These are phyloP conservation scores for Philaenus spumarius DNA, from an alignment of 1,140 invertebrate species.

Conservation along the genomic window DNA sequence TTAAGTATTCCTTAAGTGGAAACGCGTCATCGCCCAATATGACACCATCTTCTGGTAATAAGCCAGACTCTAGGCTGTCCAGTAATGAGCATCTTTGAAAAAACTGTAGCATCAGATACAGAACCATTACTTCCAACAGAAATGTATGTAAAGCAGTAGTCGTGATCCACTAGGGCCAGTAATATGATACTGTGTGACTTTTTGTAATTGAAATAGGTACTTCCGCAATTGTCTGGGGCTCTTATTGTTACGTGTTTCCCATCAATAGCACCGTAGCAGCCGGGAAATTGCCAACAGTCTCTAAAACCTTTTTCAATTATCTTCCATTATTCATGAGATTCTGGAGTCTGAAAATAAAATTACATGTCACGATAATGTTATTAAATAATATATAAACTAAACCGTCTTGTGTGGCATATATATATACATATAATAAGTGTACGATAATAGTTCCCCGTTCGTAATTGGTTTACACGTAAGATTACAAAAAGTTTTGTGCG, in stretches of 20 bases:
- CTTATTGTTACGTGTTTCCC: conserved; percentile 36
- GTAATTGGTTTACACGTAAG: too few relatives aligned
- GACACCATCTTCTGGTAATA: not conserved
- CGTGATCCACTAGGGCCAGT: too few relatives aligned
- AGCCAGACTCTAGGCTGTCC: not conserved
- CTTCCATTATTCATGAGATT: conserved; percentile 10
- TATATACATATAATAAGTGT: too few relatives aligned
- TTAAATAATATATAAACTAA: too few relatives aligned
- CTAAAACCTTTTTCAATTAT: conserved; percentile 5
- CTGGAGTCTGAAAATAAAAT: conserved; percentile 12
- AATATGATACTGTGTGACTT: not conserved
- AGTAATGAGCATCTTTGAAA: not conserved
- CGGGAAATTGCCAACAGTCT: conserved; percentile 30
- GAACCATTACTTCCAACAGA: not conserved
- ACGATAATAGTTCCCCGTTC: too few relatives aligned
- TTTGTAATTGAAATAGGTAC: not conserved
- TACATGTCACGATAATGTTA: too few relatives aligned
- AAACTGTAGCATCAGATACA: not conserved
- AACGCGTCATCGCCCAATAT: conserved; percentile 16
- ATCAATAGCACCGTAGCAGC: conserved; percentile 34
- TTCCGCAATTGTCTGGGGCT: conserved; percentile 26
- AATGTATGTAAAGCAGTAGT: not conserved
- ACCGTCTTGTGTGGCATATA: too few relatives aligned
- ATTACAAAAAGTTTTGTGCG: too few relatives aligned
- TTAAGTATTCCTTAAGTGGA: conserved; percentile 10